These are phyloP conservation scores for Tortricodes alternella DNA, from an alignment of 2,888 invertebrate species.

Conservation along the genomic window DNA sequence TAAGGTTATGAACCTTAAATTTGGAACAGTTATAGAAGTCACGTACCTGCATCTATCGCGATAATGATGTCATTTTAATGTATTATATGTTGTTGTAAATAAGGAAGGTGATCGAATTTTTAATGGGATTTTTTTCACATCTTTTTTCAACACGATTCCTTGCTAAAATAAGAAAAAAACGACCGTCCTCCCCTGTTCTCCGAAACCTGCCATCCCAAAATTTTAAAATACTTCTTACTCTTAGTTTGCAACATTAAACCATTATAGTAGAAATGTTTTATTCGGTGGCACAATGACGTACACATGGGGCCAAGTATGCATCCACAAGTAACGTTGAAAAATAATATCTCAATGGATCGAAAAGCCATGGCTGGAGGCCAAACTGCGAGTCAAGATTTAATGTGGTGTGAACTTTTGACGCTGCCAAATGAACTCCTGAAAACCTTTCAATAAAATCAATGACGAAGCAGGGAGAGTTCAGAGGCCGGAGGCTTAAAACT, in stretches of 20 bases:
- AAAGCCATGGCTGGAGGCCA: slow-evolving; percentile 62
- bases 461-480: not conserved
- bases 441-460: slow-evolving; percentile 45
- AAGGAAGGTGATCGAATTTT: no score
- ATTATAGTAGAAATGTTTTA: not conserved
- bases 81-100: no score
- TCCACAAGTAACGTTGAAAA: slow-evolving; percentile 43
- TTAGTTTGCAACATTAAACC: not conserved
- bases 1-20: no score
- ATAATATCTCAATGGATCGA: slow-evolving; percentile 45
- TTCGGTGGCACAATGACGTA: not conserved
- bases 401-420: slow-evolving; percentile 70
- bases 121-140: no score
- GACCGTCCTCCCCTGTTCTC: no score
- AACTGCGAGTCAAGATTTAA: slow-evolving; percentile 56
- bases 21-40: no score
- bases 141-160: no score
- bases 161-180: no score
- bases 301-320: slow-evolving; percentile 11
- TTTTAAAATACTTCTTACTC: no score
- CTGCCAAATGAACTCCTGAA: slow-evolving; percentile 66
- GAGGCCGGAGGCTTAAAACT: not conserved
- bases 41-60: no score
- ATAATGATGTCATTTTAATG: no score
- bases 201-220: no score